Evolutionary conservation across 37 sponge, comb jelly and placozoan species (phyloP), one percentile per base, ranked within the genome.

Genomic region (Haliclona indistincta): DNA sequence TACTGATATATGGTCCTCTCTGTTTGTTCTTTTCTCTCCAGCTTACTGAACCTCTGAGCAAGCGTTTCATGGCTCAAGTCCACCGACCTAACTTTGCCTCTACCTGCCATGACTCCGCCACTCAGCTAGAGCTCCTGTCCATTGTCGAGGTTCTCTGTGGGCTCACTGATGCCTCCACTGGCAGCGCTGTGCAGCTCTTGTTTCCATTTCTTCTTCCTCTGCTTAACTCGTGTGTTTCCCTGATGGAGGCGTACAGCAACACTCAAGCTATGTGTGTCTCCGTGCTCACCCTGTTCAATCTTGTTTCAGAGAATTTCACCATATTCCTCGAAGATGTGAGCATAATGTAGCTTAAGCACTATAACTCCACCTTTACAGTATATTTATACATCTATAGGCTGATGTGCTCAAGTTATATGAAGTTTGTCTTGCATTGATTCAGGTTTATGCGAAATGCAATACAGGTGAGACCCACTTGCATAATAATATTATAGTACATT

Each of bases 81-180:
- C 76, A 68, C 33, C 11, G 43, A 8, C 67, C 65, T 4, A 36
- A 63, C 66, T 65, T 84, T 33, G 40, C 17, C 8, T 34, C 80
- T 20, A 34, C 37, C 34, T 64, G 4, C 54, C 73, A 77, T 2
- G 74, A 71, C 3, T 13, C 8, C 1, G 74, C 23, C 8, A 42
- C 70, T 4, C 67, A 68, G 67, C 28, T 38, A 28, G 41, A 64
- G 20, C 63, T 89, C 15, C 68, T 79, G 44, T 37, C 52, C 22
- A 26, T 78, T 29, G 38, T 91, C 58, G 91, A 91, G 56, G 43
- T 74, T 37, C 41, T 84, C 41, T 77, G 73, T 53, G 91, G 91
- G 1, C 33, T 91, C 17, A 43, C 69, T 0, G 38, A 44, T 19
- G 52, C 42, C 22, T 20, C 53, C 5, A 41, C n/a, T 25, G 42